These are phyloP conservation scores for Philaethria dido DNA, from an alignment of 2,888 invertebrate genomes.

Conservation along the genomic window DNA sequence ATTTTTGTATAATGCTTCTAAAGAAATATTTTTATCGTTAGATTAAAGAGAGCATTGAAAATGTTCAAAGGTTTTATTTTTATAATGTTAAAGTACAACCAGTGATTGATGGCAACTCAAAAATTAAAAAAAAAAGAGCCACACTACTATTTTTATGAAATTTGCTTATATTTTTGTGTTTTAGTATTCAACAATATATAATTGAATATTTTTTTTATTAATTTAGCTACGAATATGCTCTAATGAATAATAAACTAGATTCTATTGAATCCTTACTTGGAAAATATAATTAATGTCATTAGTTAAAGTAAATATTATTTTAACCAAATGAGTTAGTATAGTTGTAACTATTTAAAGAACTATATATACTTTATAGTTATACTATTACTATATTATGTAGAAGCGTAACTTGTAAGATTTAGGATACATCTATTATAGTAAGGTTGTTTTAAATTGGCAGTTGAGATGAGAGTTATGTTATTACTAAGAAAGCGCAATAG, in stretches of 20 bases:
- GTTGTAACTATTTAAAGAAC: background rate
- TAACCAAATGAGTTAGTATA: background rate
- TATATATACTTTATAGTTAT: constrained; percentile 3
- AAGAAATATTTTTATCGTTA: constrained; percentile 10
- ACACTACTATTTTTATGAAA: background rate
- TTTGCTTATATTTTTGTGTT: constrained; percentile 4
- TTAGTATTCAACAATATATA: background rate
- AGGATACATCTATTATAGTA: background rate
- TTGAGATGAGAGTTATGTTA: background rate
- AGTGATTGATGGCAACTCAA: background rate
- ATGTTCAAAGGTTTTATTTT: constrained; percentile 13
- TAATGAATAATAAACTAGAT: constrained; percentile 4
- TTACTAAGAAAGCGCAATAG: background rate
- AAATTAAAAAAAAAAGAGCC: background rate
- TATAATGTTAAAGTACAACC: background rate
- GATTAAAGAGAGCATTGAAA: background rate
- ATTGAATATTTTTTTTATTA: background rate
- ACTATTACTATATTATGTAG: background rate
- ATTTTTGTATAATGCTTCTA: constrained; percentile 10
- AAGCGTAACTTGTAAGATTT: background rate
- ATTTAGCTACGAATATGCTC: background rate
- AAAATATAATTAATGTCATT: background rate
- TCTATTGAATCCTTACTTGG: constrained; percentile 15
- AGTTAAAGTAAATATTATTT: background rate
- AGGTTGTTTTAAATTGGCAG: constrained; percentile 12